A percentile compares a stretch with the other conserved stretches of the same genome.
These are phyloP conservation scores for Callospermophilus lateralis DNA, from an alignment of 2,113 vertebrate species.

Conservation along the genomic window DNA sequence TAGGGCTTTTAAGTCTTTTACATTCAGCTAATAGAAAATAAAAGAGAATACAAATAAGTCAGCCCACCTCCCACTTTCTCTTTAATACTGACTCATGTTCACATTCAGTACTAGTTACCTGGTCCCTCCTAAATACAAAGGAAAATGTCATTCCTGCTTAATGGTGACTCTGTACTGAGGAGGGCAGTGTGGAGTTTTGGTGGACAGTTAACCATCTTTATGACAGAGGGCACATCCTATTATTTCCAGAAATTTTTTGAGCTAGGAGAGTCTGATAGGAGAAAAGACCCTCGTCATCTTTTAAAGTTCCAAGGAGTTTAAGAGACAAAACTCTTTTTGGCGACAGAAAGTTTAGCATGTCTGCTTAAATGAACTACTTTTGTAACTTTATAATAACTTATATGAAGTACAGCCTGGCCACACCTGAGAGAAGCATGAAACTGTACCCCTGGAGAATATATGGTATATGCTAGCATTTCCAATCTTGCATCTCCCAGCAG, in stretches of 20 bases:
- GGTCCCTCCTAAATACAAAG: background rate
- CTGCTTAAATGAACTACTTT: slow-evolving; percentile 39
- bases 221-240: background rate
- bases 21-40: background rate
- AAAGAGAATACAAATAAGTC: background rate
- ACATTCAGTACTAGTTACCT: background rate
- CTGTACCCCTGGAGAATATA: background rate
- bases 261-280: background rate
- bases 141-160: background rate
- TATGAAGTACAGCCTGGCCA: background rate
- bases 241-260: slow-evolving; percentile 22
- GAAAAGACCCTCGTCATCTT: background rate
- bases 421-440: background rate
- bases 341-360: background rate
- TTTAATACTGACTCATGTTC: background rate
- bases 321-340: background rate
- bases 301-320: background rate
- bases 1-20: background rate
- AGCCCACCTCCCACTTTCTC: background rate
- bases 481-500: background rate
- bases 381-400: background rate
- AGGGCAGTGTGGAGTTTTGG: background rate
- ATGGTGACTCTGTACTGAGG: background rate
- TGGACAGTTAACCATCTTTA: background rate
- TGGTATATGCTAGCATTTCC: background rate